These are phyloP conservation scores for Geotrypetes seraphini DNA, from an alignment of 2,797 vertebrate species.

Conservation along the genomic window DNA sequence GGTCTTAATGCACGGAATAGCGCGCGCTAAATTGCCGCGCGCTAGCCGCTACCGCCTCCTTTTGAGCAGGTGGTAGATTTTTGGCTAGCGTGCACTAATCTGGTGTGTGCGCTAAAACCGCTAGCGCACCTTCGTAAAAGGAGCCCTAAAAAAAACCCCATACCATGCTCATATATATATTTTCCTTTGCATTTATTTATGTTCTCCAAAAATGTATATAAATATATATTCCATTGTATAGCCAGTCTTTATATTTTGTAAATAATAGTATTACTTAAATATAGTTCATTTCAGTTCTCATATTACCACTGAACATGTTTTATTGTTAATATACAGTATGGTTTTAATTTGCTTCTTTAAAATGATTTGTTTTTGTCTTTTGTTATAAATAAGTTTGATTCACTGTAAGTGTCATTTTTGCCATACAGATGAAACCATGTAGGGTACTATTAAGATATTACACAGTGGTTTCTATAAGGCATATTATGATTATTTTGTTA, in stretches of 20 bases:
- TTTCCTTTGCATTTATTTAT: slow-evolving; percentile 47
- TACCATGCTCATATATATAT: too few species aligned
- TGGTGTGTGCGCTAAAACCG: too few species aligned
- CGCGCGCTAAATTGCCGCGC: too few species aligned
- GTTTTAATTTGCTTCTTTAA: slow-evolving; percentile 33
- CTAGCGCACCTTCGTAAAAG: too few species aligned
- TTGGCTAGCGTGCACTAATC: too few species aligned
- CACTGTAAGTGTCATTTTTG: slow-evolving; percentile 29
- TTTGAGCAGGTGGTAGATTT: too few species aligned
- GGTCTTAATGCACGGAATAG: too few species aligned
- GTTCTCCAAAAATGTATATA: slow-evolving; percentile 40
- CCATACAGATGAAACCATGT: slow-evolving; percentile 19
- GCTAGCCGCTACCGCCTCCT: too few species aligned
- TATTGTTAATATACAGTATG: slow-evolving; percentile 26
- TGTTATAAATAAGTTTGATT: neutral
- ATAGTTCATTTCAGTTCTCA: slow-evolving; percentile 10
- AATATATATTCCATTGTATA: slow-evolving; percentile 45
- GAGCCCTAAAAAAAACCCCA: too few species aligned
- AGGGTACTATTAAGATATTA: slow-evolving; percentile 24
- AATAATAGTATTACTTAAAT: slow-evolving; percentile 48
- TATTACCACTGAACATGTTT: slow-evolving; percentile 30
- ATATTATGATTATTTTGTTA: slow-evolving; percentile 44
- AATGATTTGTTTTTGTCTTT: slow-evolving; percentile 29
- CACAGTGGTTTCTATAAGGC: slow-evolving; percentile 48
- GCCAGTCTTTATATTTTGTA: slow-evolving; percentile 53